Evolutionary conservation across 1,140 invertebrate genomes (phyloP).

Genomic region (Neuroterus valhalla): DNA sequence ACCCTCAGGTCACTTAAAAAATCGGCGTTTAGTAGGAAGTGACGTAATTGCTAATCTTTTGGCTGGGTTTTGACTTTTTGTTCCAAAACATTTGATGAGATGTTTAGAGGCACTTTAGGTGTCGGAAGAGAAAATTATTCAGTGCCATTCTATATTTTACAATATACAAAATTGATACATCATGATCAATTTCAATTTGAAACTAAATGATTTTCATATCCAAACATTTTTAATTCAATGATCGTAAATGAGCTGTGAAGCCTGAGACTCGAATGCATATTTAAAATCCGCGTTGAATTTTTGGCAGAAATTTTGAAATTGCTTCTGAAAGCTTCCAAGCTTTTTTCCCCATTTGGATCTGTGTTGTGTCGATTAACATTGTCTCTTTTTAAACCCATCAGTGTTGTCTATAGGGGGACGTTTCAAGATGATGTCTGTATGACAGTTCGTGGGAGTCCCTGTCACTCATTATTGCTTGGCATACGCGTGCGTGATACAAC

Average conservation of each 20-base stretch:
- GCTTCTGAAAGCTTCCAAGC: too few species aligned
- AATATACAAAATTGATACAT: too few species aligned
- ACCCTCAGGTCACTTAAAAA: constrained; percentile 61
- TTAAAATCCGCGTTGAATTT: too few species aligned
- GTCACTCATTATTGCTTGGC: constrained; percentile 71
- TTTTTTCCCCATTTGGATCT: too few species aligned
- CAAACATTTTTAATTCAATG: too few species aligned
- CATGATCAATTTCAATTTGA: too few species aligned
- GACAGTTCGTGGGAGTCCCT: constrained; percentile 74
- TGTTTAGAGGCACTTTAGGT: background rate
- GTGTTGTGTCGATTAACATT: background rate
- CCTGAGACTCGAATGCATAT: too few species aligned
- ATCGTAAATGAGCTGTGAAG: too few species aligned
- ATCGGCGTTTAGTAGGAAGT: constrained; percentile 68
- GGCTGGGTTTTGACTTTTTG: constrained; percentile 30
- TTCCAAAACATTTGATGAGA: background rate
- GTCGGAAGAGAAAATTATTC: too few species aligned
- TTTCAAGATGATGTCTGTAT: constrained; percentile 48
- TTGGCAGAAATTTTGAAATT: too few species aligned
- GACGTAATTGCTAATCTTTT: constrained; percentile 56
- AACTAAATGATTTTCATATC: too few species aligned
- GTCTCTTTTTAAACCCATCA: constrained; percentile 16
- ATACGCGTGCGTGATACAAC: constrained; percentile 41
- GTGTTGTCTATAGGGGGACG: constrained; percentile 7
- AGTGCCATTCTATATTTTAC: too few species aligned